Conservation (phyloP, 2,888 invertebrate species). For the Philonicus albiceps region DNA sequence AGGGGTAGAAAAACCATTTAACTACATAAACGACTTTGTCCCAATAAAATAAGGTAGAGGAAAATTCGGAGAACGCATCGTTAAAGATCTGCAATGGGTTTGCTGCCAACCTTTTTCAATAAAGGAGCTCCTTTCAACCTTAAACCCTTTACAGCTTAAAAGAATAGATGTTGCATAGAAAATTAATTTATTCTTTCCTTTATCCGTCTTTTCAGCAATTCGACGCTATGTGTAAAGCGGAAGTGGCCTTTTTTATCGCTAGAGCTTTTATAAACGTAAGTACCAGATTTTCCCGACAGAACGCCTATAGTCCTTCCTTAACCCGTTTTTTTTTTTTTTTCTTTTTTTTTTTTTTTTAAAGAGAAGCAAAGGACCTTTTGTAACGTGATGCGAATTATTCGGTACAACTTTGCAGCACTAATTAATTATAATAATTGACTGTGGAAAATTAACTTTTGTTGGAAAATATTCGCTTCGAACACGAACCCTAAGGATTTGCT, state of each 20-base stretch:
- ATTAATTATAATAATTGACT: constrained; percentile 35
- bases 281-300: constrained; percentile 52
- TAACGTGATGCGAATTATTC: background rate
- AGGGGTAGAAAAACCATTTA: background rate
- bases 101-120: background rate
- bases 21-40: background rate
- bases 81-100: background rate
- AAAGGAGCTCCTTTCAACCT: background rate
- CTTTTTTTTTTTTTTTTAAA: background rate
- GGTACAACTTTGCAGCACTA: background rate
- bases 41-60: background rate
- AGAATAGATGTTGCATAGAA: background rate
- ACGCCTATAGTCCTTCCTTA: background rate
- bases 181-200: background rate
- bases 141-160: background rate
- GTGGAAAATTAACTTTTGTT: constrained; percentile 3
- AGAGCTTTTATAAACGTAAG: constrained; percentile 78
- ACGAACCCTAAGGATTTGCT: background rate
- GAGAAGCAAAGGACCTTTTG: background rate
- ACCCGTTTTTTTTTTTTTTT: background rate
- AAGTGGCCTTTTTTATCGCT: constrained; percentile 78
- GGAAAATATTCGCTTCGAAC: constrained; percentile 4
- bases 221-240: constrained; percentile 79
- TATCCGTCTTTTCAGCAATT: constrained; percentile 70
- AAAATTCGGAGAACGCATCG: background rate